Evolutionary conservation across 2,113 vertebrate species (phyloP).

Genomic region (Nipponia nippon): DNA sequence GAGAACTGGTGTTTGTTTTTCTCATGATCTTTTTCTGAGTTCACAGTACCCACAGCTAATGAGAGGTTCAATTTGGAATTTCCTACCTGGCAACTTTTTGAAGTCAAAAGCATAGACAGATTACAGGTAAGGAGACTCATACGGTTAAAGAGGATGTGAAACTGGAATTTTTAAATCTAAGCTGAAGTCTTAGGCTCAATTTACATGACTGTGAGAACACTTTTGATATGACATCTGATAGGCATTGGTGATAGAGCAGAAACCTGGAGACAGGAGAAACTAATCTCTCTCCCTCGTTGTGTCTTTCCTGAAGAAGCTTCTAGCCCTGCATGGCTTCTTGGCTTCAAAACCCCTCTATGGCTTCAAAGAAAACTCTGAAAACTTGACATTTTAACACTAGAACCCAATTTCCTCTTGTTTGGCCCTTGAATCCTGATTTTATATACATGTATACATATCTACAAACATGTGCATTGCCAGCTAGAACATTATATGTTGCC

Average conservation of each 20-base stretch:
- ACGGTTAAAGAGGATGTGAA: not conserved
- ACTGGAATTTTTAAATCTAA: not conserved
- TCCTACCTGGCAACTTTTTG: not conserved
- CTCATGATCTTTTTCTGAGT: not conserved
- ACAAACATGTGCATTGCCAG: fast-evolving
- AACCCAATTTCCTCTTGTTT: not conserved
- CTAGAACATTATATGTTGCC: not conserved
- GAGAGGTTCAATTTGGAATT: not conserved
- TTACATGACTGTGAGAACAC: not conserved
- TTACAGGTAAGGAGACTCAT: not conserved
- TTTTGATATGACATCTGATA: not conserved
- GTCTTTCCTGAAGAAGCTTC: not conserved
- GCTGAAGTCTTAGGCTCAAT: fast-evolving
- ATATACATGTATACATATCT: fast-evolving
- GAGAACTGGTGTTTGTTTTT: not conserved
- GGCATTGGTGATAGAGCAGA: not conserved
- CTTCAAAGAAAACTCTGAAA: not conserved
- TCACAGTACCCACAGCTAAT: not conserved
- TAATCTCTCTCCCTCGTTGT: not conserved
- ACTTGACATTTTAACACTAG: not conserved
- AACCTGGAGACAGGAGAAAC: not conserved
- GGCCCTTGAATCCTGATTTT: not conserved
- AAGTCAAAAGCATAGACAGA: not conserved
- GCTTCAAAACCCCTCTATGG: not conserved
- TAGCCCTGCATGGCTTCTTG: not conserved